These are phyloP conservation scores for Cettia cetti DNA, from an alignment of 2,113 vertebrate species.

Conservation along the genomic window DNA sequence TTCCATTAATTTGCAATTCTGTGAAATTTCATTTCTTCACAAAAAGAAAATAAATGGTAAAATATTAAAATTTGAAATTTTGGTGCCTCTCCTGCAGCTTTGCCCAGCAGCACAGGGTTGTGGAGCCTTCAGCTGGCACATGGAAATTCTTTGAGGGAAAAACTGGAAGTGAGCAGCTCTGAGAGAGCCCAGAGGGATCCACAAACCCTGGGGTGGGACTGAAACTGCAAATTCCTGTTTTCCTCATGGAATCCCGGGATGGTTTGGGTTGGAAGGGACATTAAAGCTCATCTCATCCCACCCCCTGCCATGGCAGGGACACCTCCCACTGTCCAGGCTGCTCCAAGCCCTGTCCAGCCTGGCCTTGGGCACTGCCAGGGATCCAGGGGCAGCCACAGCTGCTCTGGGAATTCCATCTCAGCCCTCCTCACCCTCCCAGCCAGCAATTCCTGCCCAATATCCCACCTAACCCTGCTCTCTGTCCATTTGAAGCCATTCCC, in stretches of 20 bases:
- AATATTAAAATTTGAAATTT: not conserved
- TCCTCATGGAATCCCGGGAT: rapidly evolving
- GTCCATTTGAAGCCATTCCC: not conserved
- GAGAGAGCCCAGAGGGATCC: not conserved
- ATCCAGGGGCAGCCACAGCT: not conserved
- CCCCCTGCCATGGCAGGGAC: not conserved
- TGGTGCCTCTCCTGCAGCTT: not conserved
- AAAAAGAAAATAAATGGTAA: not conserved
- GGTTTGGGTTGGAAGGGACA: not conserved
- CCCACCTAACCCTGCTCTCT: rapidly evolving
- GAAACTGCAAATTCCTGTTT: not conserved
- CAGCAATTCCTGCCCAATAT: not conserved
- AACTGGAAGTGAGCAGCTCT: rapidly evolving
- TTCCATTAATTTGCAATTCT: not conserved
- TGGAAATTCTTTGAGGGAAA: not conserved
- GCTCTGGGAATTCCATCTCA: not conserved
- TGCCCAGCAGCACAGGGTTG: rapidly evolving
- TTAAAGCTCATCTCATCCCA: not conserved
- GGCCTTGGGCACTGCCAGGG: not conserved
- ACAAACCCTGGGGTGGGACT: not conserved
- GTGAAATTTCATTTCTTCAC: not conserved
- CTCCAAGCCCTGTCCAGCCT: not conserved
- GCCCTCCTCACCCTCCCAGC: rapidly evolving
- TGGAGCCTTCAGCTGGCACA: not conserved
- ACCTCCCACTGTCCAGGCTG: not conserved